A percentile compares a stretch with the other conserved stretches of the same genome.
Evolutionary conservation across 2,888 invertebrate species (phyloP).

Genomic region (Bellardia pandia): DNA sequence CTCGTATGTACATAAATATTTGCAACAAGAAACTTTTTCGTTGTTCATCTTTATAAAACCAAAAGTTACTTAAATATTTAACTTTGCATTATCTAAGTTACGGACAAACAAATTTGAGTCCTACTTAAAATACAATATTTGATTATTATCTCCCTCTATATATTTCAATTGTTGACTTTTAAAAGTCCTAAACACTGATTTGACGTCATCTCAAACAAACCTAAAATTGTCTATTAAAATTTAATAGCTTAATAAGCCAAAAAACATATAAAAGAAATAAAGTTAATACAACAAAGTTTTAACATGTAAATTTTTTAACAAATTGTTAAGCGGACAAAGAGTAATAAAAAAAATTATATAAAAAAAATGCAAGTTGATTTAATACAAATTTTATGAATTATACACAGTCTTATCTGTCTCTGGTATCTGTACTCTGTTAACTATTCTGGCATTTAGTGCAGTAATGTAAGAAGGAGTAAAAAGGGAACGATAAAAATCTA

Average conservation of each 20-base stretch:
- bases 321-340: background rate
- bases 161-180: conserved; percentile 38
- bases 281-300: conserved; percentile 2
- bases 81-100: background rate
- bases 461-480: background rate
- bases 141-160: conserved; percentile 1
- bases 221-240: conserved; percentile 37
- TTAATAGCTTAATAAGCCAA: conserved; percentile 31
- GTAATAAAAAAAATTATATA: background rate
- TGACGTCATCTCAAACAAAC: conserved; percentile 12
- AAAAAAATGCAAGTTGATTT: conserved; percentile 33
- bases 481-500: background rate
- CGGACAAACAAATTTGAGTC: background rate
- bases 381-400: conserved; percentile 50
- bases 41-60: no score
- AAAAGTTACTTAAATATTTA: background rate
- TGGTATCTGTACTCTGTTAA: conserved; percentile 14
- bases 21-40: no score
- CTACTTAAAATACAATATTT: conserved; percentile 11
- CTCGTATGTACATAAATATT: no score
- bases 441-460: background rate
- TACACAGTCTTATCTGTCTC: conserved; percentile 36
- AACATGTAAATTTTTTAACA: conserved; percentile 21
- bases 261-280: background rate
- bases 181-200: conserved; percentile 16